Conservation (phyloP, 2,888 invertebrate genomes). For the Notodonta dromedarius region DNA sequence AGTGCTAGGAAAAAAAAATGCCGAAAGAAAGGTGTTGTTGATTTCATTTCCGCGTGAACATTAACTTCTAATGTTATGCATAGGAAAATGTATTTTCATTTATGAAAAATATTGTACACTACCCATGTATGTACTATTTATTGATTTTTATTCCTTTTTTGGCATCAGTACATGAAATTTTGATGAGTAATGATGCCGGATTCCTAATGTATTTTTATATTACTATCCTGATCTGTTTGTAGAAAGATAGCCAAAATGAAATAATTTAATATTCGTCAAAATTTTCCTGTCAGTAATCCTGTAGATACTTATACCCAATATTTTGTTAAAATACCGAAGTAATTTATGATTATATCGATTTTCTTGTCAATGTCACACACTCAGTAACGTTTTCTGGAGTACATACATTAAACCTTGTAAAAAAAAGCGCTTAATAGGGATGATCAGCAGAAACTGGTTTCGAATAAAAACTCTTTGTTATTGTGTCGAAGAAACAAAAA, state of each 20-base stretch:
- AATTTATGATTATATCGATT: conserved; percentile 7
- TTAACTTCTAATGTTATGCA: background rate
- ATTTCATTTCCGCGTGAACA: background rate
- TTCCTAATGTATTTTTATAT: background rate
- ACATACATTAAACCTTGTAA: conserved; percentile 36
- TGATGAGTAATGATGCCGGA: background rate
- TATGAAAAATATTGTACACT: background rate
- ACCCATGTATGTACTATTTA: background rate
- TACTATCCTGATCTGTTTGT: background rate
- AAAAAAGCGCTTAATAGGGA: conserved; percentile 20
- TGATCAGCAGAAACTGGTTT: conserved; percentile 31
- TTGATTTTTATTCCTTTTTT: no score
- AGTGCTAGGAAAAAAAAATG: background rate
- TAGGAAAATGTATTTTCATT: background rate
- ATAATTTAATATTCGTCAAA: background rate
- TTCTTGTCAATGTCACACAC: conserved; percentile 13
- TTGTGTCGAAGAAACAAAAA: conserved; percentile 35
- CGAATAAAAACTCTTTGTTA: conserved; percentile 37
- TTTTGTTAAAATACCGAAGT: background rate
- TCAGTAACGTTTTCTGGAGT: conserved; percentile 28
- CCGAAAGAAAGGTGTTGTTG: background rate
- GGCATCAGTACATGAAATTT: no score
- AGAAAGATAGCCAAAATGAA: background rate
- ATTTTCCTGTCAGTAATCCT: background rate
- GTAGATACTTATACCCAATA: background rate